Percentiles rank a stretch among this genome's conserved stretches.
phyloP scores from a whole-genome alignment of 2,113 vertebrate genomes.

The Salminus brasiliensis region DNA sequence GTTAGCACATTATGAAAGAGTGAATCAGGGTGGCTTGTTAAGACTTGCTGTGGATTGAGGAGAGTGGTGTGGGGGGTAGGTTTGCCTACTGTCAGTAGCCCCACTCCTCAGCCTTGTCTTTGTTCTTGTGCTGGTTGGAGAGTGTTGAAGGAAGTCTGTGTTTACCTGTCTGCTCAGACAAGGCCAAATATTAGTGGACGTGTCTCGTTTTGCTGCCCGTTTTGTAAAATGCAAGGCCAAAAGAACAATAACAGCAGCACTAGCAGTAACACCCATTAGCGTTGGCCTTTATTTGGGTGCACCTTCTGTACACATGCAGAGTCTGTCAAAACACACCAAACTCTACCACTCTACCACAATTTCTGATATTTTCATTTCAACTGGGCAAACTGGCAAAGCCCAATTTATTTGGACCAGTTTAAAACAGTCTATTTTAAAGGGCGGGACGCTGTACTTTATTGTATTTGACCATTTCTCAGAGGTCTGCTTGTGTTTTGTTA shows the following conservation, averaged over 20 bases:
- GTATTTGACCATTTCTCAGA: too few species aligned
- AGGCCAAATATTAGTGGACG: conserved; percentile 32
- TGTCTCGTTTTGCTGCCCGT: conserved; percentile 1
- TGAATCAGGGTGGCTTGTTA: conserved; percentile 21
- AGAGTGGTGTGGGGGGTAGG: neutral
- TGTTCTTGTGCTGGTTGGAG: neutral
- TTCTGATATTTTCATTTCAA: too few species aligned
- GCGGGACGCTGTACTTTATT: too few species aligned
- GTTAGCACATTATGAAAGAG: neutral
- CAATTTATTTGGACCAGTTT: too few species aligned
- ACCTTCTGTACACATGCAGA: neutral
- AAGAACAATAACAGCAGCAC: neutral
- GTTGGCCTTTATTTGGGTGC: neutral
- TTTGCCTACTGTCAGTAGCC: neutral
- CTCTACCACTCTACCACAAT: too few species aligned
- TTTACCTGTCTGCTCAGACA: neutral
- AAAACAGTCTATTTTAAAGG: too few species aligned
- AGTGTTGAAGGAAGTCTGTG: neutral
- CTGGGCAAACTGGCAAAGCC: too few species aligned
- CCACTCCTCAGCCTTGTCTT: neutral
- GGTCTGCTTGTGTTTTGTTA: too few species aligned
- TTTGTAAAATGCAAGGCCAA: neutral
- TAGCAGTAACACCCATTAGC: neutral
- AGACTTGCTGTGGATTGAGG: conserved; percentile 24
- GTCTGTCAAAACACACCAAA: neutral